Evolutionary conservation across 2,797 vertebrate genomes (phyloP).

Genomic region (Eptatretus atami): DNA sequence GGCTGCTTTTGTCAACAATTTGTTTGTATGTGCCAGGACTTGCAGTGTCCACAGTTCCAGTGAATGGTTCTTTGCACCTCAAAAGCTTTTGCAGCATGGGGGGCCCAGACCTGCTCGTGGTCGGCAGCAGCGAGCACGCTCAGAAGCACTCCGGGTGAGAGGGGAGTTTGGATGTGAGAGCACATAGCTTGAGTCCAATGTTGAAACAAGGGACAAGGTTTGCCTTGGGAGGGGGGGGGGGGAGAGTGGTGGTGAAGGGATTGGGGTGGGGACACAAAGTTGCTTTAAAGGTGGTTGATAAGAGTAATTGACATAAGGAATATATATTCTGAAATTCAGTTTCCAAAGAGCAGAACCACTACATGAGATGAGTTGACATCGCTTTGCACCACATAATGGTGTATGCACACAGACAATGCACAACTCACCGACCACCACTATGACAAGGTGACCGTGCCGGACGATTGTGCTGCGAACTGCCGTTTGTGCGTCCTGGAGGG

Average conservation of each 20-base stretch:
- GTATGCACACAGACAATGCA: constrained; percentile 36
- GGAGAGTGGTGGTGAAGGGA: too few relatives aligned
- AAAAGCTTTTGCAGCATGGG: constrained; percentile 96
- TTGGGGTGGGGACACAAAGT: neutral
- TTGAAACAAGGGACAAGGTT: too few relatives aligned
- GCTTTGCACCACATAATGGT: neutral
- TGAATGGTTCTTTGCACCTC: constrained; percentile 38
- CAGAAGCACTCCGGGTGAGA: constrained; percentile 78
- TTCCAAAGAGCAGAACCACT: too few relatives aligned
- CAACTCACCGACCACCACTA: constrained; percentile 90
- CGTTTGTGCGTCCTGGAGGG: constrained; percentile 46
- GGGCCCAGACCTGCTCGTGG: constrained; percentile 59
- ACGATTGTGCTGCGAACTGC: constrained; percentile 57
- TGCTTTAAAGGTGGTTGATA: neutral
- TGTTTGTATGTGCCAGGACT: constrained; percentile 27
- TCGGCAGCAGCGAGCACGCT: constrained; percentile 63
- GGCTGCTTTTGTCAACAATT: constrained; percentile 10
- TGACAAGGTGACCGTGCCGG: constrained; percentile 63
- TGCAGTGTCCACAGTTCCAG: constrained; percentile 69
- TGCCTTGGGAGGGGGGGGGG: too few relatives aligned
- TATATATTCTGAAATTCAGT: too few relatives aligned
- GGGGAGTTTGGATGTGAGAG: neutral
- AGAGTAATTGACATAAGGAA: too few relatives aligned
- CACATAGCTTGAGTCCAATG: too few relatives aligned
- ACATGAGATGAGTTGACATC: neutral